A percentile compares a stretch with the other conserved stretches of the same genome.
These are phyloP conservation scores for Meteorus sp. DNA, from an alignment of 1,140 invertebrate genomes.

Conservation along the genomic window DNA sequence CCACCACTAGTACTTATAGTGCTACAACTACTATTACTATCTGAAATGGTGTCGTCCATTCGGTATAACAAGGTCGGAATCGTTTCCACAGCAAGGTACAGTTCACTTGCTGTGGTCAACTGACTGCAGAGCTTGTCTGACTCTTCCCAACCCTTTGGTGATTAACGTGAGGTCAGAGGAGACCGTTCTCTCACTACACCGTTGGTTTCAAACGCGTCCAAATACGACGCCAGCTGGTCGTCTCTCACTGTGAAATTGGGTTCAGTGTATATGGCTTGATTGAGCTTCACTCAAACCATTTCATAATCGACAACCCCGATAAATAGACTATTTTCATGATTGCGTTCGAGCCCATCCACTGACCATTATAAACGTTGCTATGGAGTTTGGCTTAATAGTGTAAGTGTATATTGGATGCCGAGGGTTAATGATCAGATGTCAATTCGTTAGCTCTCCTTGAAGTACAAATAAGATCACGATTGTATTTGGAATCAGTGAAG, in stretches of 20 bases:
- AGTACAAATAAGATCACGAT: no score
- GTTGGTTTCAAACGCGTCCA: conserved; percentile 33
- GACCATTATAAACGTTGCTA: no score
- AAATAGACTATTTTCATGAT: neutral
- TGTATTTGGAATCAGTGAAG: no score
- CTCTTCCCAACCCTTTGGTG: conserved; percentile 49
- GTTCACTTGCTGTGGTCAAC: conserved; percentile 52
- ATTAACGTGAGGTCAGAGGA: conserved; percentile 59
- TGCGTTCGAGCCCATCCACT: neutral
- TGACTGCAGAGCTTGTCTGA: conserved; percentile 52
- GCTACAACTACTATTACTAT: no score
- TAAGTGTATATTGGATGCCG: no score
- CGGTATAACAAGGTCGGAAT: no score
- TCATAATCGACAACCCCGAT: conserved; percentile 30
- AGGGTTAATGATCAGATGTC: no score
- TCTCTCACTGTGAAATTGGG: conserved; percentile 40
- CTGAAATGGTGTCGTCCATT: no score
- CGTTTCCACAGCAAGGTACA: no score
- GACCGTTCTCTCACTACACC: conserved; percentile 35
- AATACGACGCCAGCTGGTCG: neutral
- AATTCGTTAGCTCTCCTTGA: no score
- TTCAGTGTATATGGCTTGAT: conserved; percentile 49
- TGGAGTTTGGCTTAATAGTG: no score
- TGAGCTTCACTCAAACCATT: conserved; percentile 41
- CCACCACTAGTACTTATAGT: no score